phyloP scores from a whole-genome alignment of 1,140 invertebrate species.

The Zaprionus tsacasi region DNA sequence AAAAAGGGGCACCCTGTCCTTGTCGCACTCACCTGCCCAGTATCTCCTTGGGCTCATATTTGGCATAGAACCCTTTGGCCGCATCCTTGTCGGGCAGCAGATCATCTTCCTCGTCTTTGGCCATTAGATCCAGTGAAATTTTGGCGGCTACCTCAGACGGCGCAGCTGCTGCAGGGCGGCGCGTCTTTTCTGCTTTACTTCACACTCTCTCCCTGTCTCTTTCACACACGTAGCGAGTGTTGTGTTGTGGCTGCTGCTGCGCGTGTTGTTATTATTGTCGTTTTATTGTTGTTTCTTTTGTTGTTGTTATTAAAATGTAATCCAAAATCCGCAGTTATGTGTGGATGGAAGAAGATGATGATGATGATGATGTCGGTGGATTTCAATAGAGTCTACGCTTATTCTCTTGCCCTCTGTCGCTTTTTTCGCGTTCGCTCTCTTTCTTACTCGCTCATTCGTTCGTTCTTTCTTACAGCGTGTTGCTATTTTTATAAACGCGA shows the following conservation, averaged over 20 bases:
- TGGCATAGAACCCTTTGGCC: slow-evolving; percentile 97
- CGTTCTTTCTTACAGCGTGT: slow-evolving; percentile 39
- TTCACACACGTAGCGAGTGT: neutral
- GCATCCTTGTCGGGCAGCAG: slow-evolving; percentile 94
- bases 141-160: slow-evolving; percentile 60
- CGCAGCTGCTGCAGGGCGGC: slow-evolving; percentile 22
- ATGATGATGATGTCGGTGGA: neutral
- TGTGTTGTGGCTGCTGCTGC: slow-evolving; percentile 2
- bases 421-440: neutral
- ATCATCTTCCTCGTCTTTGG: slow-evolving; percentile 92
- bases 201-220: neutral
- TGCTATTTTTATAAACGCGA: slow-evolving; percentile 71
- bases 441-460: neutral
- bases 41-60: slow-evolving; percentile 99
- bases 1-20: neutral
- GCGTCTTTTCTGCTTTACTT: slow-evolving; percentile 2
- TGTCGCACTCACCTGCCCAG: slow-evolving; percentile 92
- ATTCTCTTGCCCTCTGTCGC: neutral
- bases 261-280: slow-evolving; percentile 2
- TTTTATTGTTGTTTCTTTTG: neutral
- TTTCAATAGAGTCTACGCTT: slow-evolving; percentile 6
- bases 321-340: slow-evolving; percentile 9
- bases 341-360: neutral
- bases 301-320: slow-evolving; percentile 10
- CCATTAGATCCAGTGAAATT: slow-evolving; percentile 84